Conservation (phyloP, 2,888 invertebrate genomes). For the Drosophila sordidula region DNA sequence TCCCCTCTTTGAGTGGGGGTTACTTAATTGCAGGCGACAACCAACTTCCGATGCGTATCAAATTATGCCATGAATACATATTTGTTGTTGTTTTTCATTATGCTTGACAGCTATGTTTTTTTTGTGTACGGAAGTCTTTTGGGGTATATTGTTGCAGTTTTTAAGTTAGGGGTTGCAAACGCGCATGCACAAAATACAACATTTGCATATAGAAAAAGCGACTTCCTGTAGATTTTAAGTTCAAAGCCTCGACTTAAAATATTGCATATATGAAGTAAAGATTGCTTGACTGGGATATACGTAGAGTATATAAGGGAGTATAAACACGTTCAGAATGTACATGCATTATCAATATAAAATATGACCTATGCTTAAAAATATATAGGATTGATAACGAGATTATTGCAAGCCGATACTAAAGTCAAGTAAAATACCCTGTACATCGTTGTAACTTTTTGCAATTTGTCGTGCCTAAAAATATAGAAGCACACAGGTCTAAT, state of each 20-base stretch:
- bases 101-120: slow-evolving; percentile 20
- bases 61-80: slow-evolving; percentile 49
- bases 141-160: slow-evolving; percentile 19
- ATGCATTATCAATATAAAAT: too few species aligned
- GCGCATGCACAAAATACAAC: neutral
- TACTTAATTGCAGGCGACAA: slow-evolving; percentile 56
- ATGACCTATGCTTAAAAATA: too few species aligned
- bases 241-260: slow-evolving; percentile 12
- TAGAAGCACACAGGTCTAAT: too few species aligned
- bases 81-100: slow-evolving; percentile 28
- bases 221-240: slow-evolving; percentile 30
- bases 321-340: too few species aligned
- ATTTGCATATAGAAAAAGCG: slow-evolving; percentile 41
- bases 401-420: too few species aligned
- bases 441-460: too few species aligned
- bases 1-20: slow-evolving; percentile 13
- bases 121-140: slow-evolving; percentile 19
- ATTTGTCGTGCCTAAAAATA: too few species aligned
- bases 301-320: too few species aligned
- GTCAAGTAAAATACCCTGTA: too few species aligned
- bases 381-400: too few species aligned
- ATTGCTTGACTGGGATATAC: too few species aligned
- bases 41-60: slow-evolving; percentile 70
- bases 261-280: neutral
- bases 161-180: slow-evolving; percentile 46